Evolutionary conservation across 2,113 vertebrate genomes (phyloP).

Genomic region (Fulmarus glacialis): DNA sequence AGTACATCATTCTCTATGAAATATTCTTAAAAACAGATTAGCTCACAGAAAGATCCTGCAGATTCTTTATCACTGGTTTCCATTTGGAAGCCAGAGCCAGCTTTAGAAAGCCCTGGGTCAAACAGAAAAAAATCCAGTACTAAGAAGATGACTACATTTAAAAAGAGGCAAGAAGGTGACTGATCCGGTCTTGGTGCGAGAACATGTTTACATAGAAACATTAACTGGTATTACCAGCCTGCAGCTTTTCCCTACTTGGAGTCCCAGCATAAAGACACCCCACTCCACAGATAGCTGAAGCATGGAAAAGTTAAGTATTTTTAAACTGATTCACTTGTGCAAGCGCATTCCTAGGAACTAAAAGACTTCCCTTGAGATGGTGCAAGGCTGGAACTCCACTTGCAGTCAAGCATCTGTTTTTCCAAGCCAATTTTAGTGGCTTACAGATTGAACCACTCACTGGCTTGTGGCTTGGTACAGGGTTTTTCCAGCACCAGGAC

Average conservation of each 20-base stretch:
- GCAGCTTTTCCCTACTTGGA: background rate
- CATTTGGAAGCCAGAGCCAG: constrained; percentile 19
- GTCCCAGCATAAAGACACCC: background rate
- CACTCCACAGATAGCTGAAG: background rate
- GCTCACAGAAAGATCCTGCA: background rate
- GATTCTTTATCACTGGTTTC: background rate
- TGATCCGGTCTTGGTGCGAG: background rate
- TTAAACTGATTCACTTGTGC: background rate
- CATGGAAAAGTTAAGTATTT: background rate
- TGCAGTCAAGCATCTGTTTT: background rate
- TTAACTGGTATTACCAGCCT: background rate
- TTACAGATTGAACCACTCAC: background rate
- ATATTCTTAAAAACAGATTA: background rate
- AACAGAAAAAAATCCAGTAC: constrained; percentile 1
- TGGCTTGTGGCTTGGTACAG: background rate
- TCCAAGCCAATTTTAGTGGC: background rate
- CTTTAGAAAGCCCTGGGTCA: constrained; percentile 21
- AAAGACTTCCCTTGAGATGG: background rate
- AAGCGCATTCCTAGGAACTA: constrained; percentile 20
- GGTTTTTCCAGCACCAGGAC: background rate
- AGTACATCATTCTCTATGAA: background rate
- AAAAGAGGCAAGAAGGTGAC: background rate
- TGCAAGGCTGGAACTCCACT: constrained; percentile 16
- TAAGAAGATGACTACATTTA: background rate
- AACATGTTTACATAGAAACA: background rate